Evolutionary conservation across 2,797 vertebrate genomes (phyloP).

Genomic region (Dromococcyx pavoninus): DNA sequence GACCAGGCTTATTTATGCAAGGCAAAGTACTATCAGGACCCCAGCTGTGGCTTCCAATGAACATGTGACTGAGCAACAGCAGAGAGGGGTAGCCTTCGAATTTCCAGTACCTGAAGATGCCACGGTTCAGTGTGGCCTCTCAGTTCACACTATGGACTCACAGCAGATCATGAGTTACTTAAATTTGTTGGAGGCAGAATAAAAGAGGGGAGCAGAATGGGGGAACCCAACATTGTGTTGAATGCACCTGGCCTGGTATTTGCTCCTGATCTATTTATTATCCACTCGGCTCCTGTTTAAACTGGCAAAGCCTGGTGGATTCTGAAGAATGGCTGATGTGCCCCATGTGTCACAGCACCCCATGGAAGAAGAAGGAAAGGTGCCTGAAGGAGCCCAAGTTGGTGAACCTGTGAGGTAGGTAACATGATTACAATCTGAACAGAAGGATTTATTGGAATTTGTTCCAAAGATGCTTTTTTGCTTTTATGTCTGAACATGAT

Average conservation of each 20-base stretch:
- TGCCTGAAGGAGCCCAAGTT: background rate
- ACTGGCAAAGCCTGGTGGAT: background rate
- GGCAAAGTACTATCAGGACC: background rate
- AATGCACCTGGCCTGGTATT: background rate
- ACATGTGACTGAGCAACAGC: background rate
- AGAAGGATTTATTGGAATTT: background rate
- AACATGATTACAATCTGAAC: background rate
- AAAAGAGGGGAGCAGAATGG: background rate
- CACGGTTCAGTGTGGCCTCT: rapidly evolving
- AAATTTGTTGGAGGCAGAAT: background rate
- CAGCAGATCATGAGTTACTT: rapidly evolving
- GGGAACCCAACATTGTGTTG: background rate
- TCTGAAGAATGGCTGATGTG: background rate
- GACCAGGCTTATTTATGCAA: background rate
- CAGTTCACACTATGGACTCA: background rate
- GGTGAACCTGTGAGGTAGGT: conserved; percentile 54
- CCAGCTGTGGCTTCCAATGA: background rate
- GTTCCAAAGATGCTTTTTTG: background rate
- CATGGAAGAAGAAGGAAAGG: background rate
- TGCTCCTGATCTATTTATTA: conserved; percentile 1
- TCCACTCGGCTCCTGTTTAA: background rate
- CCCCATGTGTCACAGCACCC: background rate
- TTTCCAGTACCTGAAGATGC: background rate
- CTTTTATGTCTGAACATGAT: background rate
- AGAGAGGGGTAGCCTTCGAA: background rate